These are phyloP conservation scores for Oxytorus armatus DNA, from an alignment of 2,888 invertebrate genomes.

Conservation along the genomic window DNA sequence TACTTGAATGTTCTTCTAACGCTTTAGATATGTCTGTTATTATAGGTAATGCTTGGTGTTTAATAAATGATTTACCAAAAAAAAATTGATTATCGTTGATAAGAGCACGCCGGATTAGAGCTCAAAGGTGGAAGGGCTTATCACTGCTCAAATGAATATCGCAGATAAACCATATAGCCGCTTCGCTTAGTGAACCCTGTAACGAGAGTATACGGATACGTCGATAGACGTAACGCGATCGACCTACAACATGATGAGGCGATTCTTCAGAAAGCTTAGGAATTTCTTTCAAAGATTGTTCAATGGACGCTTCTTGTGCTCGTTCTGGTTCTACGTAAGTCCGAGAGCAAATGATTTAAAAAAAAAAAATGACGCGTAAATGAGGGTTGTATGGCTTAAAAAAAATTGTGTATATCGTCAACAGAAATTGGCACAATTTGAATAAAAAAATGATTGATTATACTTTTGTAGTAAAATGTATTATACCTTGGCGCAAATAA, in stretches of 20 bases:
- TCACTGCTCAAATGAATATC: constrained; percentile 32
- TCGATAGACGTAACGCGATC: constrained; percentile 67
- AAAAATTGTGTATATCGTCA: neutral
- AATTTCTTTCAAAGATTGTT: constrained; percentile 74
- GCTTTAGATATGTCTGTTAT: constrained; percentile 71
- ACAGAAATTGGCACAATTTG: neutral
- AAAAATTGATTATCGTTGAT: constrained; percentile 41
- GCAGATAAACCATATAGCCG: constrained; percentile 52
- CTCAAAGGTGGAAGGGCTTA: constrained; percentile 25
- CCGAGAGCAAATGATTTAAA: constrained; percentile 41
- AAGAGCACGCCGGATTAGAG: constrained; percentile 41
- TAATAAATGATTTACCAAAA: constrained; percentile 28
- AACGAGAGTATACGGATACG: constrained; percentile 63
- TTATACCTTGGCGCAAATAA: neutral
- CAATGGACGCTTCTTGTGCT: constrained; percentile 73
- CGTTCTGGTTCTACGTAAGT: constrained; percentile 80
- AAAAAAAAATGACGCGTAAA: constrained; percentile 16
- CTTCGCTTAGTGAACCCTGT: constrained; percentile 45
- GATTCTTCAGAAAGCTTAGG: constrained; percentile 72
- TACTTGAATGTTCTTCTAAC: constrained; percentile 13
- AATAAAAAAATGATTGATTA: neutral
- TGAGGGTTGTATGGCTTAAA: neutral
- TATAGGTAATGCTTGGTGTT: constrained; percentile 71
- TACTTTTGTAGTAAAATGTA: neutral
- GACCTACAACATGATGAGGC: constrained; percentile 71